These are phyloP conservation scores for Cydia strobilella DNA, from an alignment of 1,140 invertebrate genomes.

Conservation along the genomic window DNA sequence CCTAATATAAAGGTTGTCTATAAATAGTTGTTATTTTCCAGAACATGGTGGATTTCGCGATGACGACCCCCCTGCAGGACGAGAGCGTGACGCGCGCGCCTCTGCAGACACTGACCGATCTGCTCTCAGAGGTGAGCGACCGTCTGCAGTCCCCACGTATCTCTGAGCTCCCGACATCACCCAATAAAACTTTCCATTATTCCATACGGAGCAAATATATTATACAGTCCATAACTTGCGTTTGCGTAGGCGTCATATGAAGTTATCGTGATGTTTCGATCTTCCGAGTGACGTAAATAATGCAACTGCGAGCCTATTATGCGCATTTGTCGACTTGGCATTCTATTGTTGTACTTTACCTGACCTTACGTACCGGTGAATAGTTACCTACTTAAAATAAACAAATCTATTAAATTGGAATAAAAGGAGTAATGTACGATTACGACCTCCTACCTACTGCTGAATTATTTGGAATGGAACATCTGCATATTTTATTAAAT, in stretches of 20 bases:
- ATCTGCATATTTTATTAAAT: constrained; percentile 17
- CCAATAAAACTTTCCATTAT: constrained; percentile 25
- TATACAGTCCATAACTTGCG: constrained; percentile 7
- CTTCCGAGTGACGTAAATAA: constrained; percentile 31
- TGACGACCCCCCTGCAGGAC: constrained; percentile 90
- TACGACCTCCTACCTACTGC: not conserved
- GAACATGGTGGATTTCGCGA: constrained; percentile 89
- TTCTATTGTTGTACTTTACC: constrained; percentile 7
- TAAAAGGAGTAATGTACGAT: constrained; percentile 1
- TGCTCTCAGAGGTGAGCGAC: constrained; percentile 82
- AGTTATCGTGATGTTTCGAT: constrained; percentile 27
- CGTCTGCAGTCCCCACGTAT: not conserved
- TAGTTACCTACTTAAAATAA: constrained; percentile 10
- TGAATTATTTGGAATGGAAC: not conserved
- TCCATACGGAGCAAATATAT: constrained; percentile 14
- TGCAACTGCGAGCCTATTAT: constrained; percentile 25
- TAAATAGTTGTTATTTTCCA: constrained; percentile 66
- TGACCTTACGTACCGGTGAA: constrained; percentile 2
- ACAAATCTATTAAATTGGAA: constrained; percentile 4
- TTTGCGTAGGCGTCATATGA: constrained; percentile 28
- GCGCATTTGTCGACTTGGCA: constrained; percentile 20
- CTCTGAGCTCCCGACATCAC: constrained; percentile 1
- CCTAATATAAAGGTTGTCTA: not conserved
- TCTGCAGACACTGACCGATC: constrained; percentile 87
- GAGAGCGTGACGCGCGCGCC: constrained; percentile 88